phyloP scores from a whole-genome alignment of 1,140 invertebrate species.

The Paracyclopina nana region DNA sequence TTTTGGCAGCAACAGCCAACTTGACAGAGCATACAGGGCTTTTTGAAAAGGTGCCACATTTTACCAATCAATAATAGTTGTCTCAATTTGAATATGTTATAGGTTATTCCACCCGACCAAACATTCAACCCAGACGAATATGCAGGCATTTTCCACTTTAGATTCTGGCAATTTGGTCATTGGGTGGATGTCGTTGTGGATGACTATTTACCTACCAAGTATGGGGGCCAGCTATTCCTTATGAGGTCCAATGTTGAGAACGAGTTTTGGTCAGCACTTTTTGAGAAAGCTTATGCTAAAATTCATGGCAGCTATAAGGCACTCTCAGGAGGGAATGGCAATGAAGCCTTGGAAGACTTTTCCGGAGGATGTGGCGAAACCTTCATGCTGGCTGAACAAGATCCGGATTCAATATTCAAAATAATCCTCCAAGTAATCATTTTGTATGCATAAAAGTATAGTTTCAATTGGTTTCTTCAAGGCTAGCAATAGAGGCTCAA shows the following conservation, averaged over 20 bases:
- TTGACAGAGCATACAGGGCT: neutral
- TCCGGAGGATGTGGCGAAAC: neutral
- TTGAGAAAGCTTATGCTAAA: constrained; percentile 5
- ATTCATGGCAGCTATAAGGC: neutral
- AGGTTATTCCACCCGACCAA: constrained; percentile 13
- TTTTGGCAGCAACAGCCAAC: neutral
- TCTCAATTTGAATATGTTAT: no score
- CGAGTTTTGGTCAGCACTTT: constrained; percentile 2
- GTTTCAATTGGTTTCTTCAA: no score
- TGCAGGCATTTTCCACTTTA: neutral
- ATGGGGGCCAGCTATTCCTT: neutral
- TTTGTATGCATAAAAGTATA: no score
- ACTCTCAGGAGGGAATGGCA: neutral
- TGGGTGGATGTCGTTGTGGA: constrained; percentile 5
- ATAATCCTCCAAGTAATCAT: neutral
- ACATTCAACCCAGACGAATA: constrained; percentile 4
- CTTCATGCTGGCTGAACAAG: neutral
- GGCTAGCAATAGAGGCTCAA: neutral
- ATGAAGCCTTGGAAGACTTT: constrained; percentile 4
- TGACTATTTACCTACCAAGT: neutral
- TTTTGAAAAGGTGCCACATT: constrained; percentile 2
- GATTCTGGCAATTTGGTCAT: neutral
- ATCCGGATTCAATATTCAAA: neutral
- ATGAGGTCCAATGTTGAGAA: neutral
- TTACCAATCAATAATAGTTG: constrained; percentile 2